phyloP scores from a whole-genome alignment of 2,113 vertebrate genomes.

The Marmota flaviventris region DNA sequence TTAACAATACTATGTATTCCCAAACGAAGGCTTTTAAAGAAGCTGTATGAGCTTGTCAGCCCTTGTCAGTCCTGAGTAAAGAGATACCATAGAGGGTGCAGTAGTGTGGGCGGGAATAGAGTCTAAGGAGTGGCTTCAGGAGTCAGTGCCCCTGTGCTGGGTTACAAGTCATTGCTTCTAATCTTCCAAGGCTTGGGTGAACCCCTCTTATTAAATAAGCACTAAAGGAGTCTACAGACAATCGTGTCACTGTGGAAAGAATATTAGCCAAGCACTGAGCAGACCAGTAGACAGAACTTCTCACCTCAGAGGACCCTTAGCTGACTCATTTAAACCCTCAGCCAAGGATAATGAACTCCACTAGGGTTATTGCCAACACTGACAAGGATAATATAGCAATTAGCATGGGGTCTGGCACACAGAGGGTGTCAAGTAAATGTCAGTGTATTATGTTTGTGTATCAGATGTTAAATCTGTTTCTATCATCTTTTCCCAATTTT shows the following conservation, averaged over 20 bases:
- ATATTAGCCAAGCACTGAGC: not conserved
- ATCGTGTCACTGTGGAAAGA: accelerated
- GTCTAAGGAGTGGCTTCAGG: not conserved
- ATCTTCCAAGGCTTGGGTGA: not conserved
- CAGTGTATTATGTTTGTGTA: not conserved
- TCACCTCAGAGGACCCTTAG: not conserved
- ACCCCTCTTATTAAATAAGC: not conserved
- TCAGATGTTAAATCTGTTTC: not conserved
- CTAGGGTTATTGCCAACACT: not conserved
- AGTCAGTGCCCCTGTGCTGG: too few relatives aligned
- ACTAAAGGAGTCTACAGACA: not conserved
- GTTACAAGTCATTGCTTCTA: not conserved
- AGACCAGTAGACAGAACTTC: not conserved
- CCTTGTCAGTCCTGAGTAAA: not conserved
- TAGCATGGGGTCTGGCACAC: not conserved
- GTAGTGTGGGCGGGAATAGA: too few relatives aligned
- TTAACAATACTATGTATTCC: not conserved
- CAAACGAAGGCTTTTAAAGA: not conserved
- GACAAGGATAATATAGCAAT: not conserved
- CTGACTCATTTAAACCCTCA: not conserved
- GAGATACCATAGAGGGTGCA: not conserved
- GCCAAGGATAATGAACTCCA: too few relatives aligned
- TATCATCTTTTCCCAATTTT: not conserved
- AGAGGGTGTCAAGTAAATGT: not conserved
- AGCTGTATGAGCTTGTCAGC: not conserved